Conservation (phyloP, 1,140 invertebrate genomes). For the Alviniconcha marisindica region DNA sequence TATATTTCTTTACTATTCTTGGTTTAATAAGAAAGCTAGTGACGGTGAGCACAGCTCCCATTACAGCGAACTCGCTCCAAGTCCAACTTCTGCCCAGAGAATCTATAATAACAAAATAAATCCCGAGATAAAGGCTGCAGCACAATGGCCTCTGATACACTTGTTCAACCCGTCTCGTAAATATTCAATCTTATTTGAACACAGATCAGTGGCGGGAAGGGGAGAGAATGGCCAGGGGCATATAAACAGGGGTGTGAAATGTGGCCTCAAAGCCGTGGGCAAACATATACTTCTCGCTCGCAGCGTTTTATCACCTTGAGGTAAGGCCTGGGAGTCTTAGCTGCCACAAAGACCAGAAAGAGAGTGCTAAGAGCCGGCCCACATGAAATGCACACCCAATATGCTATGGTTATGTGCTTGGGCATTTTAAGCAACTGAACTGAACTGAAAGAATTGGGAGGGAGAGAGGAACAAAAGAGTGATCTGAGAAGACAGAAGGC, state of each 20-base stretch:
- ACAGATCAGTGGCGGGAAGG: neutral
- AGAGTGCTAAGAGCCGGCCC: neutral
- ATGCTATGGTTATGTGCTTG: no score
- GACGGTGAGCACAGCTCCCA: no score
- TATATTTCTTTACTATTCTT: no score
- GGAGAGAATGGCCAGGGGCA: neutral
- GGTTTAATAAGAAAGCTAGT: no score
- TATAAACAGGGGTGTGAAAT: neutral
- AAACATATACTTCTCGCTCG: constrained; percentile 25
- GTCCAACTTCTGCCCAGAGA: no score
- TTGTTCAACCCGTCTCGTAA: constrained; percentile 10
- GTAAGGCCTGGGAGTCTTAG: neutral
- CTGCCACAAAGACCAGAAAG: neutral
- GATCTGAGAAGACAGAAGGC: no score
- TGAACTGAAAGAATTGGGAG: no score
- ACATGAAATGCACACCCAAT: neutral
- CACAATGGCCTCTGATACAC: neutral
- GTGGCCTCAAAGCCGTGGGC: neutral
- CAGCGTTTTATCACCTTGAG: neutral
- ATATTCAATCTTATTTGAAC: neutral
- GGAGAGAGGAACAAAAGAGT: no score
- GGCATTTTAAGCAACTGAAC: no score
- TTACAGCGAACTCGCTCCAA: no score
- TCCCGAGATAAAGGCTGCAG: neutral
- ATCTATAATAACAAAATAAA: no score